Conservation (phyloP, 2,113 vertebrate genomes). For the Gadus macrocephalus region DNA sequence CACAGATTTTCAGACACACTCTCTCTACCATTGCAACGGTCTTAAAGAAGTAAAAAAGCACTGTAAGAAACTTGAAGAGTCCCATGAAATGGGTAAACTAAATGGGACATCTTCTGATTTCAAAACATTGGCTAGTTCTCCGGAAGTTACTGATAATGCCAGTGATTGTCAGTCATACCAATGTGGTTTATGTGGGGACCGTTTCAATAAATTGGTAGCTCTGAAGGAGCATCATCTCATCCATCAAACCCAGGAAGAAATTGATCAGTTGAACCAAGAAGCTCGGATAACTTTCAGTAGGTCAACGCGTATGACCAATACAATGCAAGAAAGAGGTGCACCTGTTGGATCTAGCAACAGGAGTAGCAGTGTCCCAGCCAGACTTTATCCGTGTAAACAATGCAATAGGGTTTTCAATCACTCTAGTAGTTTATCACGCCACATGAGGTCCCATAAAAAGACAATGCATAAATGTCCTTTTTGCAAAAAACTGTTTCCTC, state of each 20-base stretch:
- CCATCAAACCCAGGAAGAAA: conserved; percentile 66
- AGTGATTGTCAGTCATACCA: conserved; percentile 53
- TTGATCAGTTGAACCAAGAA: conserved; percentile 55
- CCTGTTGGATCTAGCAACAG: neutral
- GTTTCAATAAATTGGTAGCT: conserved; percentile 61
- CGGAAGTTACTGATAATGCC: conserved; percentile 17
- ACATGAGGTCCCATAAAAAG: conserved; percentile 77
- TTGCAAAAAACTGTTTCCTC: conserved; percentile 72
- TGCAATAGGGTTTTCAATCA: conserved; percentile 75
- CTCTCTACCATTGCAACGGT: conserved; percentile 67
- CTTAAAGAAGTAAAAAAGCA: conserved; percentile 45
- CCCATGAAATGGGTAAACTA: conserved; percentile 36
- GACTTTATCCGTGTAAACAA: conserved; percentile 71
- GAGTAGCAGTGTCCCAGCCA: conserved; percentile 51
- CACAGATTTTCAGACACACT: conserved; percentile 74
- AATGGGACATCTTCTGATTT: conserved; percentile 43
- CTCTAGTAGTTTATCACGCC: conserved; percentile 75
- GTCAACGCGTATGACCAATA: conserved; percentile 1
- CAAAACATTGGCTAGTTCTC: conserved; percentile 36
- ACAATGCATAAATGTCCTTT: conserved; percentile 71
- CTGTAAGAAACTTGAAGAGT: conserved; percentile 24
- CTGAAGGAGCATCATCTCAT: conserved; percentile 69
- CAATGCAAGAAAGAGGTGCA: conserved; percentile 21
- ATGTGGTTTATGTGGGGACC: conserved; percentile 72
- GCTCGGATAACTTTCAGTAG: conserved; percentile 31